Base-by-base conservation (phyloP, 2,888 invertebrate species). In the Phlogophora meticulosa region DNA sequence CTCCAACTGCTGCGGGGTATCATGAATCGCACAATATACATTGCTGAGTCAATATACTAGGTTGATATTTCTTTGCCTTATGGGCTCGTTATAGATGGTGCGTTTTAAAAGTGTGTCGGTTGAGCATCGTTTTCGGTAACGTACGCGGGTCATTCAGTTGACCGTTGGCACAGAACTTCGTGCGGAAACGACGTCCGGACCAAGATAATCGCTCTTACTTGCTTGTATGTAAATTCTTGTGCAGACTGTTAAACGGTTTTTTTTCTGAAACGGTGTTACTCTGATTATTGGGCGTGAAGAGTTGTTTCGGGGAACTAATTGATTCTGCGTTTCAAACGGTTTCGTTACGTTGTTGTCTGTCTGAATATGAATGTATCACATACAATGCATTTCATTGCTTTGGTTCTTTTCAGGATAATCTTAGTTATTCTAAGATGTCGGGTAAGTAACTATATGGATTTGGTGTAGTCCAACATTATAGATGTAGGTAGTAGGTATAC, bases 251-350 rank as follows among this genome's bases (percentile, higher is more conserved):
- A 89, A 92, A 92, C 92, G 89, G 91, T 90, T 90, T 88, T 83
- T 87, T 83, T 85, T 87, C 81, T 86, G 84, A 88, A 93, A 90
- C 87, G 85, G 91, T 90, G 88, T 87, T 90, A 90, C 88, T 89
- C 91, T 91, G 91, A 85, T 93, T 92, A 93, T 91, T 88, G 85
- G 87, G 90, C 93, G 93, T 93, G 91, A 93, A 93, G 87, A 83
- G 76, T 78, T 81, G 76, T 78, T 84, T 84, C 82, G 83, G 83
- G 79, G 83, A 80, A 80, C 83, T 83, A 84, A 85, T 89, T 85
- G 82, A 85, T 83, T 84, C 80, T 78, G 80, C 66, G 80, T 72
- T 84, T 76, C 53, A 72, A 85, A 83, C 68, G 70, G 69, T 75
- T 70, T 69, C 36, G 79, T 78, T 78, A 61, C 69, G 53, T 74